Conservation (phyloP, 92 coral and sea anemone genomes). For the Epizoanthus stellaris region DNA sequence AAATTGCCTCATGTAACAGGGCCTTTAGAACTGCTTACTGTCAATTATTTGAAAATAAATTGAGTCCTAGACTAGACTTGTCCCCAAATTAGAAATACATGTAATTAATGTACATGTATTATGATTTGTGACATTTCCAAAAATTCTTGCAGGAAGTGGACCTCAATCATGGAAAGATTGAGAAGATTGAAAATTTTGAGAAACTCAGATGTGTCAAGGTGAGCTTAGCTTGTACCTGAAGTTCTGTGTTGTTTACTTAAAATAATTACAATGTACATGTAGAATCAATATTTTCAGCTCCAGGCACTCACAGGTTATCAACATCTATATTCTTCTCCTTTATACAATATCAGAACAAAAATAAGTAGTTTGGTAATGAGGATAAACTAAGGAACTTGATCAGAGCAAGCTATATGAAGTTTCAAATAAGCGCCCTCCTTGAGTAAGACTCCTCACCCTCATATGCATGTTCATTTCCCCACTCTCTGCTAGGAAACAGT, state of each 20-base stretch:
- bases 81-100: neutral
- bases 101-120: neutral
- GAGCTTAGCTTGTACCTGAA: neutral
- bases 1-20: too few species aligned
- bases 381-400: neutral
- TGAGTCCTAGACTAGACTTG: too few species aligned
- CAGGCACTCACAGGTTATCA: too few species aligned
- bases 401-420: too few species aligned
- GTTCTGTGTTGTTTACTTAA: constrained; percentile 1
- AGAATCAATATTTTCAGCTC: too few species aligned
- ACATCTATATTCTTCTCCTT: too few species aligned
- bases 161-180: constrained; percentile 90
- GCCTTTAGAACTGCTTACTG: too few species aligned
- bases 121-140: neutral
- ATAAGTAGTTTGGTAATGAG: neutral
- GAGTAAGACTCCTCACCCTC: too few species aligned
- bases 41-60: too few species aligned
- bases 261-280: neutral
- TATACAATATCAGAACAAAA: neutral
- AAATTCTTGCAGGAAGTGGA: constrained; percentile 79
- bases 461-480: too few species aligned
- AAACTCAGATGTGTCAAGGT: constrained; percentile 83
- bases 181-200: constrained; percentile 88
- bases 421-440: too few species aligned
- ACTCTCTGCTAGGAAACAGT: too few species aligned